Conservation (phyloP, 1,140 invertebrate genomes). For the Orchestia grillus region DNA sequence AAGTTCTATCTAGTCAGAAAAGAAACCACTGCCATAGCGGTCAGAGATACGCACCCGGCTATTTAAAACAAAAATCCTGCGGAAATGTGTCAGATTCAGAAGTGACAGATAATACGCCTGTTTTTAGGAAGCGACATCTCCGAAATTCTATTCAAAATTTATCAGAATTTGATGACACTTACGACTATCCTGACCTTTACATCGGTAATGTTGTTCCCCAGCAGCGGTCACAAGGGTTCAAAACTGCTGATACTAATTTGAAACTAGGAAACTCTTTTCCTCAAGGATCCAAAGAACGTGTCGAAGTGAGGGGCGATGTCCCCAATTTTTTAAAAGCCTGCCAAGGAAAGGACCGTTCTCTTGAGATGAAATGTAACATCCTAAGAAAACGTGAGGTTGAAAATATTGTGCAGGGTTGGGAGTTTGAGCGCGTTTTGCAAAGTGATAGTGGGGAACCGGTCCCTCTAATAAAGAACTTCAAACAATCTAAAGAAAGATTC, state of each 20-base stretch:
- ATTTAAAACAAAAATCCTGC: conserved; percentile 21
- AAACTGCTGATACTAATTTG: not conserved
- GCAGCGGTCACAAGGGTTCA: not conserved
- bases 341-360: not conserved
- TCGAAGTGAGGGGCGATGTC: conserved; percentile 7
- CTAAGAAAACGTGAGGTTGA: not conserved
- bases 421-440: conserved; percentile 25
- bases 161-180: conserved; percentile 41
- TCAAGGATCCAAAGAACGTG: not conserved
- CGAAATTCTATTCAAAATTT: conserved; percentile 21
- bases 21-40: not conserved
- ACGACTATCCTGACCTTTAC: conserved; percentile 9
- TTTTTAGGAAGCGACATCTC: not conserved
- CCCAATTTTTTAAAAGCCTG: not conserved
- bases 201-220: not conserved
- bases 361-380: conserved; percentile 15
- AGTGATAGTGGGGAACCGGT: not conserved
- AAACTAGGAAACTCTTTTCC: not conserved
- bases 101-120: conserved; percentile 15
- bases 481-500: not conserved
- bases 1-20: not conserved
- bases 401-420: conserved; percentile 16
- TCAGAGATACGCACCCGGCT: not conserved
- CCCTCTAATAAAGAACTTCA: conserved; percentile 5
- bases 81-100: conserved; percentile 36